phyloP scores from a whole-genome alignment of 2,113 vertebrate genomes.

The Lucifuga dentata region DNA sequence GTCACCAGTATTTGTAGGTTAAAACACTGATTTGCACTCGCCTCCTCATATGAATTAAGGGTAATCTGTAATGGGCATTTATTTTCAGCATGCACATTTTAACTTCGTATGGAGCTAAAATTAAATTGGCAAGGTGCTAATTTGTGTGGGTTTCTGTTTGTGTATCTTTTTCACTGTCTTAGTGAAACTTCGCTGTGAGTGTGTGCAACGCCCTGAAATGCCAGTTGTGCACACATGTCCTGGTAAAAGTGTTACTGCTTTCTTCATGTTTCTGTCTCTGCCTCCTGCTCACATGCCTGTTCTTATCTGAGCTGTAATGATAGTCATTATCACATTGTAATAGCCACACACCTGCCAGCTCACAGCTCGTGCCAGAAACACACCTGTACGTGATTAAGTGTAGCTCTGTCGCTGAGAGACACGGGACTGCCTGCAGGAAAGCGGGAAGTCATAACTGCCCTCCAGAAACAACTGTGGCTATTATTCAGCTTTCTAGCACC shows the following conservation, averaged over 20 bases:
- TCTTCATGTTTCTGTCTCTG: conserved; percentile 27
- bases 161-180: background rate
- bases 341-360: conserved; percentile 69
- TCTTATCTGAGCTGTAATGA: conserved; percentile 70
- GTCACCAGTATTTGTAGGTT: background rate
- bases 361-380: conserved; percentile 61
- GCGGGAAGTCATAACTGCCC: conserved; percentile 55
- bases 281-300: conserved; percentile 47
- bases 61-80: conserved; percentile 38
- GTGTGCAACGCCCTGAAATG: conserved; percentile 26
- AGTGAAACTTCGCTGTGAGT: conserved; percentile 7
- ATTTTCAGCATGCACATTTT: conserved; percentile 35
- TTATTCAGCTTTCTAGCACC: conserved; percentile 37
- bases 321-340: conserved; percentile 72
- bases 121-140: conserved; percentile 54
- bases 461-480: conserved; percentile 22
- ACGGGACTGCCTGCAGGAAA: conserved; percentile 36
- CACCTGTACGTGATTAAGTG: conserved; percentile 74
- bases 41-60: conserved; percentile 8
- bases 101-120: conserved; percentile 52
- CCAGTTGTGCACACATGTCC: conserved; percentile 48
- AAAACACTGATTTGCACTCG: conserved; percentile 33
- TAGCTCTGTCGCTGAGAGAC: conserved; percentile 30
- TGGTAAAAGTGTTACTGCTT: conserved; percentile 51
- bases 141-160: conserved; percentile 52